Conservation (phyloP, 2,888 invertebrate genomes). For the Andrena bucephala region DNA sequence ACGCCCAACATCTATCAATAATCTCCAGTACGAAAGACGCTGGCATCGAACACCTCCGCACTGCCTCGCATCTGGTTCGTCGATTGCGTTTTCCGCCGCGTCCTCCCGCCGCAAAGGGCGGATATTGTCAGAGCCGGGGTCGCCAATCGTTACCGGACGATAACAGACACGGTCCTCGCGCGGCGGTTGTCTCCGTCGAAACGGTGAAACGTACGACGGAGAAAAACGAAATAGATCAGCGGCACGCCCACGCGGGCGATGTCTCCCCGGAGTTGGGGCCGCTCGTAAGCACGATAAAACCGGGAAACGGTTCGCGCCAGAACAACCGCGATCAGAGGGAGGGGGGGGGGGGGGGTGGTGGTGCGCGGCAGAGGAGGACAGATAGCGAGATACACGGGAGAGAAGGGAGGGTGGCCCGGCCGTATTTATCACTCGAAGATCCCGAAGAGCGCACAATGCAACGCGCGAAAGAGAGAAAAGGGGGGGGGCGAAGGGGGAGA, state of each 20-base stretch:
- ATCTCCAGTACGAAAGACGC: too few relatives aligned
- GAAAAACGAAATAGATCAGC: slow-evolving; percentile 64
- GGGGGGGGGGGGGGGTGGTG: neutral
- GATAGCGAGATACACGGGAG: slow-evolving; percentile 43
- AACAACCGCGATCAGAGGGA: neutral
- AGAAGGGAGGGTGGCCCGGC: slow-evolving; percentile 48
- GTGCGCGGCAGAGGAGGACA: slow-evolving; percentile 33
- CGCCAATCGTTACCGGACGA: slow-evolving; percentile 30
- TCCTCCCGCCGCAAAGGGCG: neutral
- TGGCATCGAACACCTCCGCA: too few relatives aligned
- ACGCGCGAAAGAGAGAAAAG: slow-evolving; percentile 37
- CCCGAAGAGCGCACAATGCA: slow-evolving; percentile 71
- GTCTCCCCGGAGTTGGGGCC: slow-evolving; percentile 25
- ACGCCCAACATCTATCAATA: too few relatives aligned
- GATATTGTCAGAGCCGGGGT: neutral
- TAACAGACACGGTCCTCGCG: slow-evolving; percentile 12
- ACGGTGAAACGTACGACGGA: slow-evolving; percentile 21
- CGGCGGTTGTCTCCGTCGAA: slow-evolving; percentile 25
- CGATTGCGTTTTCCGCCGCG: neutral
- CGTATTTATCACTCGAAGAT: slow-evolving; percentile 72
- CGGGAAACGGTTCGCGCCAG: slow-evolving; percentile 58
- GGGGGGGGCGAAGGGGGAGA: slow-evolving; percentile 20
- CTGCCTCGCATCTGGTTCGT: neutral
- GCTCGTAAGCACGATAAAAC: slow-evolving; percentile 55
- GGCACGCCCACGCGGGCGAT: slow-evolving; percentile 58